Conservation (phyloP, 2,797 vertebrate genomes). For the Mus caroli region DNA sequence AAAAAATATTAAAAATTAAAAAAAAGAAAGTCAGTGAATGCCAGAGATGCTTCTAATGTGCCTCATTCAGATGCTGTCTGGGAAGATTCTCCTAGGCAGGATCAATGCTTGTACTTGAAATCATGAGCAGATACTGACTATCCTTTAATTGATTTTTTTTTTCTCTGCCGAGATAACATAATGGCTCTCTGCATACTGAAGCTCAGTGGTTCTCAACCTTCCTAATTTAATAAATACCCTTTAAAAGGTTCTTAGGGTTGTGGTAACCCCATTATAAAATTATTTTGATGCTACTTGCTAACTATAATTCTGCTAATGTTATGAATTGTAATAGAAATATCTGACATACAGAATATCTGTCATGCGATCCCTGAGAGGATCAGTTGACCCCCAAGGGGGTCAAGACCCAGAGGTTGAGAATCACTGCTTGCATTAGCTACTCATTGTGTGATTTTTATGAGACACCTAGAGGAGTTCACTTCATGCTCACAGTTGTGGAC, state of each 20-base stretch:
- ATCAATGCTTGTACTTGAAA: slow-evolving; percentile 18
- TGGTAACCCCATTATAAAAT: background rate
- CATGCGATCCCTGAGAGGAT: background rate
- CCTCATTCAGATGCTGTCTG: background rate
- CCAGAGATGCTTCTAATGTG: background rate
- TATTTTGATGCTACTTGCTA: background rate
- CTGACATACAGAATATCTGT: background rate
- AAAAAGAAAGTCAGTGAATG: background rate
- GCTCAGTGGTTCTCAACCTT: background rate
- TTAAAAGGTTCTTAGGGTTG: background rate
- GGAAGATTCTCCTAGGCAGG: background rate
- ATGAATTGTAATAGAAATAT: background rate
- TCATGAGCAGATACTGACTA: background rate
- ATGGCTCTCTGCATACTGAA: background rate
- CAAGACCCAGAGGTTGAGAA: background rate
- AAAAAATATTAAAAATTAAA: too few species aligned
- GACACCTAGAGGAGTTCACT: background rate
- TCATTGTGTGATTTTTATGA: background rate
- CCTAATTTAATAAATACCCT: background rate
- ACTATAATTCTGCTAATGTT: background rate
- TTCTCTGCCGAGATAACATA: background rate
- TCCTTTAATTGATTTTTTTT: background rate
- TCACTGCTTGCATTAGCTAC: background rate
- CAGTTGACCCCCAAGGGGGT: background rate
- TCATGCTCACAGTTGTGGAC: background rate